Base-by-base conservation (phyloP, 2,888 invertebrate genomes). In the Orchesellides sinensis region DNA sequence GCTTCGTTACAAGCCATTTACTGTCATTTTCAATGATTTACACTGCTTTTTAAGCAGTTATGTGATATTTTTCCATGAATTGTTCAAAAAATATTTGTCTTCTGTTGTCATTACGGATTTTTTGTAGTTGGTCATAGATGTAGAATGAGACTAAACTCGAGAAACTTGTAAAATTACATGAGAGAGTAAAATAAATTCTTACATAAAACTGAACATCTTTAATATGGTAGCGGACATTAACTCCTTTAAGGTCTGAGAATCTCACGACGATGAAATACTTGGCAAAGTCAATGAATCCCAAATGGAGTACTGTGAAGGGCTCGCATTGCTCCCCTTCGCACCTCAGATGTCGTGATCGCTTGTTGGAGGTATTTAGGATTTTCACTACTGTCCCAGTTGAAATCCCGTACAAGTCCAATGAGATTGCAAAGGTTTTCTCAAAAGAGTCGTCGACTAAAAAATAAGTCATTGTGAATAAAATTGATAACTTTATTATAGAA, bases 281-380 rank as follows among this genome's bases (percentile, higher is more conserved):
- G 0, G 95, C 94, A 90, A 95, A 98, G 89, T 97, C 96, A 49
- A 98, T 91, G 87, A 95, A 96, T 21, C 97, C 97, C 81, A 98
- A 92, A 91, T 98, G 98, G 66, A 97, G 91, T 0, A 97, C 93
- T 86, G 96, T 95, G 85, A 98, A 94, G 89, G 97, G 96, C 83
- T 96, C 95, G 90, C 98, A 98, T 40, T n/a, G n/a, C 29, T 81
- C 79, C 21, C 81, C 84, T 19, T 93, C 93, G 90, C 98, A 98
- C 83, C 93, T 93, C 35, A 98, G 91, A 89, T 96, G 95, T 86
- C 96, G 92, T 0, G 96, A 96, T 88, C 96, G 80, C 29, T 84
- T 73, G 14, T 84, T 79, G 10, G 84, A 84, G 54, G 78, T 78
- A 45, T 86, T 84, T 52, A 84, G 75, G 32, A 87, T 75, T 79